phyloP scores from a whole-genome alignment of 2,113 vertebrate species.

The Nestor notabilis region DNA sequence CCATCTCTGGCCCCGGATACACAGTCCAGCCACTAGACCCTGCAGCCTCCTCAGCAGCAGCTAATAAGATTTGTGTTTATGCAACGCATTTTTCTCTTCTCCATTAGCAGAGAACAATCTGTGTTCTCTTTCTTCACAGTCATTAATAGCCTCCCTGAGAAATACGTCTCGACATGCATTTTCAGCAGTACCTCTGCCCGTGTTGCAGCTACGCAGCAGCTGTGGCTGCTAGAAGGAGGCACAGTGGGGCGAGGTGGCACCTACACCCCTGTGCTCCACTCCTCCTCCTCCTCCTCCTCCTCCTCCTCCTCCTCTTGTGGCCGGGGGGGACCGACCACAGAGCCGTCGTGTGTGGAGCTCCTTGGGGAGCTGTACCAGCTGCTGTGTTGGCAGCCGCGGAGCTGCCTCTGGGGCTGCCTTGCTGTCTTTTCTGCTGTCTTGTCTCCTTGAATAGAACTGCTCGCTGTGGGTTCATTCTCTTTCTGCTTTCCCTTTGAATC shows the following conservation, averaged over 20 bases:
- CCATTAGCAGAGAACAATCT: slow-evolving; percentile 35
- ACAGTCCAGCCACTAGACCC: not conserved
- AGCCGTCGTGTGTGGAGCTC: not conserved
- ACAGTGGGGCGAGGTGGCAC: not conserved
- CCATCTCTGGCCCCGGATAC: not conserved
- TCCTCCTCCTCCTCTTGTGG: not conserved
- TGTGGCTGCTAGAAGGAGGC: slow-evolving; percentile 15
- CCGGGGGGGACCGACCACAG: slow-evolving; percentile 1
- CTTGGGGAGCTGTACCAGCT: slow-evolving; percentile 10
- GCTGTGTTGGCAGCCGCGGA: slow-evolving; percentile 35
- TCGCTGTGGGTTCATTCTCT: not conserved
- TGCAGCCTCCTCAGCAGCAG: not conserved
- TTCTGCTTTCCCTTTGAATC: not conserved
- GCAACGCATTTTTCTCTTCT: slow-evolving; percentile 32
- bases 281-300: not conserved
- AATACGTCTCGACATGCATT: slow-evolving; percentile 58
- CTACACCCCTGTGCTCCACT: not conserved
- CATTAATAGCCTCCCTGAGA: slow-evolving; percentile 44
- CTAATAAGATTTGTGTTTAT: not conserved
- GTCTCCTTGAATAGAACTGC: slow-evolving; percentile 15
- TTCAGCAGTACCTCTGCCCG: not conserved
- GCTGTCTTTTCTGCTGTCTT: not conserved
- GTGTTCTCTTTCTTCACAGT: slow-evolving; percentile 65
- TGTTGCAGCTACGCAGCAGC: not conserved
- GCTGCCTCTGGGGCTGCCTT: slow-evolving; percentile 37